Conservation (phyloP, 2,888 invertebrate genomes). For the Pantelozetes paolii region DNA sequence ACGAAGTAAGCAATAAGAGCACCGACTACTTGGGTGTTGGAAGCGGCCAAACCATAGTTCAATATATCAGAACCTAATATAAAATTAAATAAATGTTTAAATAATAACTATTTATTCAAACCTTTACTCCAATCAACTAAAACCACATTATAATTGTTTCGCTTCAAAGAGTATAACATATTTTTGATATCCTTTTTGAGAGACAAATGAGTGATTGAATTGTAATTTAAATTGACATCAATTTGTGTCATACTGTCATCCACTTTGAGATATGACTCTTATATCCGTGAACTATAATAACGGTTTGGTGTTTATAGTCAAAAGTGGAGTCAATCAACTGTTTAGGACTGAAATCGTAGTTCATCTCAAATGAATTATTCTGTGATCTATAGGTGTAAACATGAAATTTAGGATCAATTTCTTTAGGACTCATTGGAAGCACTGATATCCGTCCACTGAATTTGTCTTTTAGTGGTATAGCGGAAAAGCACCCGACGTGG, state of each 20-base stretch:
- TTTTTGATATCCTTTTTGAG: background rate
- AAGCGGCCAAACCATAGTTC: background rate
- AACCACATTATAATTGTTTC: background rate
- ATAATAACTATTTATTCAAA: background rate
- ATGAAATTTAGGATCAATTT: background rate
- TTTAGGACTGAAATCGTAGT: background rate
- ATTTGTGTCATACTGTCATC: background rate
- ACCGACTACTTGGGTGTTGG: background rate
- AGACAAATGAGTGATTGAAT: background rate
- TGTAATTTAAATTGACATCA: background rate
- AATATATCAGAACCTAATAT: background rate
- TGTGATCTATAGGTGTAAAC: background rate
- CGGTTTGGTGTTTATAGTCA: background rate
- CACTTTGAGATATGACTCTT: background rate
- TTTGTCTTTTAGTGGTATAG: no score
- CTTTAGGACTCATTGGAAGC: no score
- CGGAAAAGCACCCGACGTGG: no score
- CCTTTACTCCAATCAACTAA: background rate
- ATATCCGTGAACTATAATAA: background rate
- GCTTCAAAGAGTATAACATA: background rate
- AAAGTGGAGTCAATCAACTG: background rate
- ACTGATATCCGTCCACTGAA: no score
- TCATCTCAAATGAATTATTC: background rate
- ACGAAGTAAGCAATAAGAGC: background rate
- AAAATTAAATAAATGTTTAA: background rate